Base-by-base conservation (phyloP, 64 coral and sea anemone species). In the Montipora efflorescens region DNA sequence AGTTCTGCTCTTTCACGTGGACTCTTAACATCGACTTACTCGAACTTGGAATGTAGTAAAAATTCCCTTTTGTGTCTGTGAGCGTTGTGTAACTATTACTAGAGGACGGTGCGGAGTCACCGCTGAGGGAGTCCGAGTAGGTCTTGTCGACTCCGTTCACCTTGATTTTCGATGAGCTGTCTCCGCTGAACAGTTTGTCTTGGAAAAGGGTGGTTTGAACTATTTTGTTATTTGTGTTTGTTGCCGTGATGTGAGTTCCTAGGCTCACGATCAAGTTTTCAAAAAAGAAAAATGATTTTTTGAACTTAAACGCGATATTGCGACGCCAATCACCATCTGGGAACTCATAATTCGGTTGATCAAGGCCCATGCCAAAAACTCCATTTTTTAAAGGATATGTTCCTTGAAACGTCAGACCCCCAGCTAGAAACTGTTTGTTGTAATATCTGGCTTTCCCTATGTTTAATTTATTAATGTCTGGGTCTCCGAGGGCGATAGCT, bases 341-440 rank as follows among this genome's bases (percentile, higher is more conserved):
- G 25, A 25, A 2, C 18, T 43, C 48, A 49, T 96, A 91, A 15
- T 73, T 13, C 47, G 96, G 96, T 25, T 92, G 87, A 5, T 44
- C 6, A 70, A 98, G 92, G 47, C 92, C 70, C 93, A 98, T 98
- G 47, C 90, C 96, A 80, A 98, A 98, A 19, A 87, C 62, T 19
- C 96, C 96, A 23, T 95, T 95, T 12, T 67, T 16, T 20, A 72
- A 87, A 0, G 74, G 51, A 5, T 49, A 36, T 1, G 78, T 89
- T 14, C 89, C 90, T 11, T 78, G 67, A 57, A 95, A 64, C 3
- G 79, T 95, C 0, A 95, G 90, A 28, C 84, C 90, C 46, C 93
- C 96, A 5, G 93, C 87, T 4, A 95, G 77, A 5, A 11, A 28
- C 14, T 23, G 20, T 61, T 25, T 68, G 3, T 89, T 89, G 59